Conservation (phyloP, 2,888 invertebrate species). For the Pomacea canaliculata region DNA sequence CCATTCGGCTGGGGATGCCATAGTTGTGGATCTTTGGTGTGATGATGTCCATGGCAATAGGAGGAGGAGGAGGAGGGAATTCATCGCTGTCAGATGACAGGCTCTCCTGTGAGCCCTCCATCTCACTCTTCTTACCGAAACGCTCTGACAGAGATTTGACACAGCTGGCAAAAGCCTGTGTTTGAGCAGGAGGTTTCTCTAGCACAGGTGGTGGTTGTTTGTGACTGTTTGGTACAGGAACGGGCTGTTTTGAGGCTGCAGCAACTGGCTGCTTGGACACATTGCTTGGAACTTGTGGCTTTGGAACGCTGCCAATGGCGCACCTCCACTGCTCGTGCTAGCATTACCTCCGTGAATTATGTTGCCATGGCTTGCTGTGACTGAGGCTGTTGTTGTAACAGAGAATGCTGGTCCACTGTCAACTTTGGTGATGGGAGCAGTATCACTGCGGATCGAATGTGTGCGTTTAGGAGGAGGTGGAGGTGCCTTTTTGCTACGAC, state of each 20-base stretch:
- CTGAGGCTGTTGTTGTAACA: conserved; percentile 24
- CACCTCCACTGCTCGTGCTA: conserved; percentile 1
- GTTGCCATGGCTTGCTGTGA: background rate
- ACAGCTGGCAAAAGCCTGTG: conserved; percentile 69
- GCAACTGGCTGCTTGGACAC: background rate
- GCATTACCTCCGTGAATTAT: background rate
- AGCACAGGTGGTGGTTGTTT: conserved; percentile 21
- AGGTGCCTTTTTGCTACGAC: conserved; percentile 66
- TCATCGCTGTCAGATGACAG: conserved; percentile 63
- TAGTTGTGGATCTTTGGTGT: conserved; percentile 64
- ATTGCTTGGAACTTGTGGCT: conserved; percentile 10
- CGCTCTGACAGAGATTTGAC: conserved; percentile 62
- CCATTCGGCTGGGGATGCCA: conserved; percentile 55
- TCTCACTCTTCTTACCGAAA: conserved; percentile 57
- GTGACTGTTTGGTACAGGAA: background rate
- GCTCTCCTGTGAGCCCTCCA: conserved; percentile 52
- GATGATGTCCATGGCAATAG: conserved; percentile 64
- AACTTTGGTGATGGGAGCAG: conserved; percentile 33
- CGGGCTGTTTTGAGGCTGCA: background rate
- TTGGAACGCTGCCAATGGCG: background rate
- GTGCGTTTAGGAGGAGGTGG: conserved; percentile 73
- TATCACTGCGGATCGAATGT: conserved; percentile 66
- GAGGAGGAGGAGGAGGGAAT: conserved; percentile 64
- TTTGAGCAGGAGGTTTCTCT: conserved; percentile 35
- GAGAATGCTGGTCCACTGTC: conserved; percentile 28